Evolutionary conservation across 2,797 vertebrate species (phyloP).

Genomic region (Hylomyscus alleni): DNA sequence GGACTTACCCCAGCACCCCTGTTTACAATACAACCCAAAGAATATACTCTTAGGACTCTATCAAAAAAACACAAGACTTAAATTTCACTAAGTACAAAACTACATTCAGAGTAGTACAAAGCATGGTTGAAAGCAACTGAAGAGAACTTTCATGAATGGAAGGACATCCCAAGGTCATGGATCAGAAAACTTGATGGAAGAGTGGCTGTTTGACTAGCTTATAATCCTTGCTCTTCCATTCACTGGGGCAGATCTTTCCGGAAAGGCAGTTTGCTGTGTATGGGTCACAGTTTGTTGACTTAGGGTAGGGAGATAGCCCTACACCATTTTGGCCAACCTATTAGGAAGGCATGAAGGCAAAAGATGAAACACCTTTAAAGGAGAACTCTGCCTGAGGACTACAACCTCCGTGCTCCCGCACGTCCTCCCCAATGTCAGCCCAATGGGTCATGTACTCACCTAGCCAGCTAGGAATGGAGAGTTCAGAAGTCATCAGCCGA

Average conservation of each 20-base stretch:
- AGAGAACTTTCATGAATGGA: neutral
- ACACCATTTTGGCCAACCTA: neutral
- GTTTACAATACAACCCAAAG: neutral
- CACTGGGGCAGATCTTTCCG: neutral
- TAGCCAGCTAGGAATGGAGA: no score
- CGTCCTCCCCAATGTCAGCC: rapidly evolving
- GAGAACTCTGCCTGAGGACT: no score
- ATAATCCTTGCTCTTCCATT: neutral
- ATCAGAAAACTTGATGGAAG: neutral
- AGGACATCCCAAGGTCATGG: neutral
- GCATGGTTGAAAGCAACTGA: neutral
- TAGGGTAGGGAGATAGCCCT: rapidly evolving
- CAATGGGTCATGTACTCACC: neutral
- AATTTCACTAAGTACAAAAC: neutral
- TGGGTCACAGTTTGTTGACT: neutral
- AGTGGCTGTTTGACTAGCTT: neutral
- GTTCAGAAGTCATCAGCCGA: no score
- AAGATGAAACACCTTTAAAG: neutral
- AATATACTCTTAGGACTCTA: neutral
- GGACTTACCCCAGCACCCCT: neutral
- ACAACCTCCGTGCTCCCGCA: no score
- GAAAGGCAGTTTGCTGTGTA: no score
- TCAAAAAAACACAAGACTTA: neutral
- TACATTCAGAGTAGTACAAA: neutral
- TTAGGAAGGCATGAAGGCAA: neutral